Evolutionary conservation across 2,113 vertebrate genomes (phyloP), one percentile per base, ranked within the genome.

Genomic region (Cygnus atratus): DNA sequence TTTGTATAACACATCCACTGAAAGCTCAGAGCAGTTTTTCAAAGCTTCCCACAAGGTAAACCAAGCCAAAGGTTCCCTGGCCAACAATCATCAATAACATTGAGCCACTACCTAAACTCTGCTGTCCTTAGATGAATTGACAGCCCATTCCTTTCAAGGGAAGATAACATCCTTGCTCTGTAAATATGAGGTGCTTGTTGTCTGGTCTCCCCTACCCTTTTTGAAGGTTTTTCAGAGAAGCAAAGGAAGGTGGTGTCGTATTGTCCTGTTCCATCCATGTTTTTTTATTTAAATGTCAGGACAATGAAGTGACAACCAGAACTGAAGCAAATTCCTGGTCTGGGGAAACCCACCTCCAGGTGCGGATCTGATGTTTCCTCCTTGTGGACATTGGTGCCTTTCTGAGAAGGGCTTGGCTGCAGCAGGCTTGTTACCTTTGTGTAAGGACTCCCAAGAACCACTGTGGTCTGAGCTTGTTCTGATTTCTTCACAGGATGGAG

Each of bases 1-100:
- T 92, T 96, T 95, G 63, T 75, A 58, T 92, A 75, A 74, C 18
- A 33, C 74, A 83, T 67, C 95, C 80, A 65, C 44, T 84, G 87
- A 52, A 73, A 76, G 61, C 72, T 90, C 21, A 2, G 48, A 75
- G 73, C 46, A 52, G 33, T 35, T 83, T 94, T 84, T 89, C 54
- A 73, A 84, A 44, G 43, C 76, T 71, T 90, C 62, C 78, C 57
- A 63, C 82, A 82, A 74, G 48, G 58, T 68, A 63, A 87, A 78
- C 70, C 61, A 93, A 94, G 82, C 85, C 81, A 78, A 92, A 91
- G 25, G 10, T 70, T 90, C 84, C 24, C 70, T 92, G 74, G 70
- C 82, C 3, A 15, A 61, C 55, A 92, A 52, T 95, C 65, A 37
- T 59, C 75, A 87, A 86, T 87, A 91, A 80, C 33, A 88, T 3